Evolutionary conservation across 2,113 vertebrate species (phyloP), one percentile per base, ranked within the genome.

Genomic region (Hippocampus abdominalis): DNA sequence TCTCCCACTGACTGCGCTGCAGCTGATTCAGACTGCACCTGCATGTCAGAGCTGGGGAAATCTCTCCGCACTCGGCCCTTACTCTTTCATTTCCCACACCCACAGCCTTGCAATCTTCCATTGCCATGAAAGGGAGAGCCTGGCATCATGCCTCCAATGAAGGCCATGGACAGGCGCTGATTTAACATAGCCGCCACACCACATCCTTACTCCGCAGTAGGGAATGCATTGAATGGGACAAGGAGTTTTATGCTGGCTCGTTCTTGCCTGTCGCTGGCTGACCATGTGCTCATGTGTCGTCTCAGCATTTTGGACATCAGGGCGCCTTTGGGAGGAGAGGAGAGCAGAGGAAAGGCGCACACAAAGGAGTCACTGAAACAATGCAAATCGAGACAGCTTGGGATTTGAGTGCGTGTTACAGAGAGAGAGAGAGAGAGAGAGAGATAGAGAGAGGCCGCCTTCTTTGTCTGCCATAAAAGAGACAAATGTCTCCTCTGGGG

Each of bases 101-200:
- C 81, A 74, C 78, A 87, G 87, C 87, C 88, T 86, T 68, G 74
- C 84, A 67, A 78, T 77, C 81, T 91, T 91, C 89, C 84, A 91
- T 91, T 91, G 90, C 89, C 91, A 93, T 92, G 91, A 91, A 89
- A 91, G 84, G 82, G 87, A 86, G 90, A 91, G 88, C 84, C 84
- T 85, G 89, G 90, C 90, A 91, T 91, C 90, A 92, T 89, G 91
- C 89, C 88, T 93, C 87, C 91, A 90, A 91, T 91, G 88, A 93
- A 91, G 89, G 87, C 89, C 85, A 74, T 72, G 75, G 88, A 87
- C 82, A 75, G 83, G 80, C 81, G 79, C 85, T 93, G 90, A 92
- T 93, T 93, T 92, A 90, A 83, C 84, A 87, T 84, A 85, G 87
- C 87, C 75, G 86, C 89, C 90, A 87, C 84, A 79, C 75, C 64